Percentiles rank a stretch among this genome's conserved stretches.
Conservation (phyloP, 1,140 invertebrate species). For the Sycobia sp. region DNA sequence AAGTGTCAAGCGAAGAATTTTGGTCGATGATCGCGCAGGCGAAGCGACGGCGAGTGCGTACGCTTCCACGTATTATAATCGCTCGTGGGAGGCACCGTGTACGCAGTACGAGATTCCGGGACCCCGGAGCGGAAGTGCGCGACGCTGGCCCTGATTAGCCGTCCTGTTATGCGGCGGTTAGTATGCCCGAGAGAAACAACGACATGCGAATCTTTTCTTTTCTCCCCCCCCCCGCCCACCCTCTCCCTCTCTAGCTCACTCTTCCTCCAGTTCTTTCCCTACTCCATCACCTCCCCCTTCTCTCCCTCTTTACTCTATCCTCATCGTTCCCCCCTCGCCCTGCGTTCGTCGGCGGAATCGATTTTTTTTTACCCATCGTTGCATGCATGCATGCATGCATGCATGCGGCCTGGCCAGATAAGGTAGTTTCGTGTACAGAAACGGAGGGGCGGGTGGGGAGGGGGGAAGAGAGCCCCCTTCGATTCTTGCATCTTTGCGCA, state of each 20-base stretch:
- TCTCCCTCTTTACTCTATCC: too few relatives aligned
- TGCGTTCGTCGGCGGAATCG: neutral
- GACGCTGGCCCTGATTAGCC: constrained; percentile 26
- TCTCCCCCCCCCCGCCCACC: neutral
- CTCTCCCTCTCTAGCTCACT: too few relatives aligned
- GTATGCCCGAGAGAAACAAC: constrained; percentile 21
- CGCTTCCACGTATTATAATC: neutral
- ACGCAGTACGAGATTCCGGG: too few relatives aligned
- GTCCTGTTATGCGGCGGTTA: constrained; percentile 25
- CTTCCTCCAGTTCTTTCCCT: too few relatives aligned
- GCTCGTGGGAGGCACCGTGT: too few relatives aligned
- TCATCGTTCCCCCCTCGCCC: too few relatives aligned
- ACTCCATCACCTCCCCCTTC: too few relatives aligned
- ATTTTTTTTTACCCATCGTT: too few relatives aligned
- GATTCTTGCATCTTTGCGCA: constrained; percentile 34
- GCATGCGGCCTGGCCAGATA: constrained; percentile 20
- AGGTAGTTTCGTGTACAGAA: constrained; percentile 16
- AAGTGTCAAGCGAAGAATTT: constrained; percentile 21
- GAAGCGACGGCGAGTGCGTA: neutral
- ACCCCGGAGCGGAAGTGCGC: constrained; percentile 13
- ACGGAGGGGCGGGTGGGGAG: too few relatives aligned
- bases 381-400: too few relatives aligned
- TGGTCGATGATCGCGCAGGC: constrained; percentile 10
- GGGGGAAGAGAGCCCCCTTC: constrained; percentile 9
- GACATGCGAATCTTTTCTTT: constrained; percentile 4